Base-by-base conservation (phyloP, 2,797 vertebrate species). In the Protonibea diacanthus region DNA sequence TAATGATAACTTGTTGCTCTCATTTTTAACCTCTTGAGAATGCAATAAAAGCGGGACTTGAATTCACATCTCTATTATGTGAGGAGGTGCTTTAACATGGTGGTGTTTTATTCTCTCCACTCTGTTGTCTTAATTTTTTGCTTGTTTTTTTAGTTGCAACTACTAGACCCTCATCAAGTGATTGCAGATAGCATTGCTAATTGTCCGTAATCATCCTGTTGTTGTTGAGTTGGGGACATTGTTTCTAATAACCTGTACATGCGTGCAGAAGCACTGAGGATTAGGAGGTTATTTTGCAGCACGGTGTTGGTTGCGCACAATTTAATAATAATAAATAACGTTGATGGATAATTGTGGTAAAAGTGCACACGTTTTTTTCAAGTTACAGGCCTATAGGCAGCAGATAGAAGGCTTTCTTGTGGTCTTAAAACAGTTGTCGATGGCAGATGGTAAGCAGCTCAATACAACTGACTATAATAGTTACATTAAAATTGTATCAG, bases 1-100 rank as follows among this genome's bases (percentile, higher is more conserved):
- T 67, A 80, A 84, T 74, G 63, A 74, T 69, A 61, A 79, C 62
- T 63, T 75, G 63, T 81, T 79, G 67, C 75, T 81, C 72, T 84
- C 70, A 62, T 80, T 71, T 80, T 64, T n/a, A 66, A 57, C 78
- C 80, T 81, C 49, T 63, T 38, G 48, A 88, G 60, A 80, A 78
- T 71, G 47, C 40, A 83, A 62, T 80, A 13, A 71, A 80, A 77
- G 38, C 25, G 20, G 33, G 67, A 76, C 44, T 70, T 73, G 13
- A 77, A 71, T 76, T 40, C 48, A 59, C 33, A 48, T 69, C 69
- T 85, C 45, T n/a, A 25, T 79, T 59, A 21, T 62, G 59, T 55
- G 23, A 57, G 49, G 20, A 12, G 4, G 21, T 29, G 76, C 69
- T 70, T 76, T 68, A 9, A 71, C 71, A 44, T 42, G 15, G 6